Percentiles rank a stretch among this genome's conserved stretches.
Evolutionary conservation across 2,797 vertebrate species (phyloP).

Genomic region (Arrhamphus sclerolepis): DNA sequence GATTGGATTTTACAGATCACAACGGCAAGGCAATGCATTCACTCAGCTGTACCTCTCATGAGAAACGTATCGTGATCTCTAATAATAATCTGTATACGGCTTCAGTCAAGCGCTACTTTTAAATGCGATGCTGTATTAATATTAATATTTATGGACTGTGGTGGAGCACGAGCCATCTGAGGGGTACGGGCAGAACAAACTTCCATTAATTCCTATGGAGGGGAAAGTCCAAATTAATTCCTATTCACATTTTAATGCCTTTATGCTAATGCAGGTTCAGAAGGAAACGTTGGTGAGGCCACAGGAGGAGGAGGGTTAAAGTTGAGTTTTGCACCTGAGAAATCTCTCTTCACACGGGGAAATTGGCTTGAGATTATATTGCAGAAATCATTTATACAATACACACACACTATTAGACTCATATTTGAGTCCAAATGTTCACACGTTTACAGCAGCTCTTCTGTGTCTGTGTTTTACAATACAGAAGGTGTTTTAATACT

Average conservation of each 20-base stretch:
- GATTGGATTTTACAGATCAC: slow-evolving; percentile 90
- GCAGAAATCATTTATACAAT: slow-evolving; percentile 34
- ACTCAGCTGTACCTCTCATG: slow-evolving; percentile 86
- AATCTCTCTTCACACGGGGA: slow-evolving; percentile 60
- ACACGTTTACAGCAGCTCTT: slow-evolving; percentile 11
- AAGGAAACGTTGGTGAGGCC: slow-evolving; percentile 71
- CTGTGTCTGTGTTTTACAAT: not conserved
- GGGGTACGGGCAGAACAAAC: slow-evolving; percentile 84
- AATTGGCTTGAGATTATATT: slow-evolving; percentile 50
- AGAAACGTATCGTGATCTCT: slow-evolving; percentile 87
- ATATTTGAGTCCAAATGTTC: slow-evolving; percentile 27
- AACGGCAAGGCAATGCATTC: slow-evolving; percentile 85
- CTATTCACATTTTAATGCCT: slow-evolving; percentile 87
- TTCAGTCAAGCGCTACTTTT: slow-evolving; percentile 85
- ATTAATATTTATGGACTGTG: slow-evolving; percentile 90
- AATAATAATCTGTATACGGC: slow-evolving; percentile 90
- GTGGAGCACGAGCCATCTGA: slow-evolving; percentile 77
- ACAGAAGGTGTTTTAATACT: not conserved
- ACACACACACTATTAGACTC: slow-evolving; percentile 20
- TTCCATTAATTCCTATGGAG: slow-evolving; percentile 88
- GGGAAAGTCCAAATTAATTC: slow-evolving; percentile 89
- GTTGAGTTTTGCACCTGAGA: slow-evolving; percentile 78
- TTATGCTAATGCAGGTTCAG: slow-evolving; percentile 84
- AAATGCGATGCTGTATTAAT: slow-evolving; percentile 87
- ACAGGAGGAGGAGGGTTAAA: slow-evolving; percentile 78